Percentiles rank a stretch among this genome's conserved stretches.
Evolutionary conservation across 2,888 invertebrate genomes (phyloP).

Genomic region (Dynastes maya): DNA sequence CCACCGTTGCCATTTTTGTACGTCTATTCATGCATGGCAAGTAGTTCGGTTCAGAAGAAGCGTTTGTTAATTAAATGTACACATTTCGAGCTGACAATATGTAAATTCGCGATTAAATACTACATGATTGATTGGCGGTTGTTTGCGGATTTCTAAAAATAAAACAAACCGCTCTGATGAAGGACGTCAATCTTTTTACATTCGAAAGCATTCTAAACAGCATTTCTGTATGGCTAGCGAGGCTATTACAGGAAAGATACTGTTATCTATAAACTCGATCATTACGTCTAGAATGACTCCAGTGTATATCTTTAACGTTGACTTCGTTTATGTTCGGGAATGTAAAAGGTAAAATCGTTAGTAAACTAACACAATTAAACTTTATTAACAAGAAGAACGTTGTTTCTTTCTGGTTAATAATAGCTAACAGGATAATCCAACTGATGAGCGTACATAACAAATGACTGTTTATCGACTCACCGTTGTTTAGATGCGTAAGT

Average conservation of each 20-base stretch:
- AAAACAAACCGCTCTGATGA: conserved; percentile 12
- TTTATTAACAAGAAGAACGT: conserved; percentile 12
- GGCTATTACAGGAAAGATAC: conserved; percentile 21
- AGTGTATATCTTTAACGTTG: conserved; percentile 20
- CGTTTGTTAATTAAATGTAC: conserved; percentile 5
- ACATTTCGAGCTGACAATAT: conserved; percentile 8
- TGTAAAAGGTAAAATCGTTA: background rate
- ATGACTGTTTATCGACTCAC: background rate
- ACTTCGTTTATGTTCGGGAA: conserved; percentile 10
- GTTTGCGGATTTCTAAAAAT: conserved; percentile 37
- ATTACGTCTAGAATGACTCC: conserved; percentile 9
- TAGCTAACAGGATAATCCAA: background rate
- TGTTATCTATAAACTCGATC: conserved; percentile 33
- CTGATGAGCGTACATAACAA: background rate
- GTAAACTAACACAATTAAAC: conserved; percentile 8
- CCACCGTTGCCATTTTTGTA: background rate
- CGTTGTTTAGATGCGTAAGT: background rate
- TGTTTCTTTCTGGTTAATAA: background rate
- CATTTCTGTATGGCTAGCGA: background rate
- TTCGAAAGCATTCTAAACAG: conserved; percentile 25
- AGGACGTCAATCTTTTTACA: conserved; percentile 28
- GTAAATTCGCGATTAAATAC: conserved; percentile 32
- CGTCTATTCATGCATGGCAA: background rate
- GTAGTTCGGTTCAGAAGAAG: background rate
- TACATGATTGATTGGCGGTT: conserved; percentile 26